Evolutionary conservation across 2,113 vertebrate species (phyloP).

Genomic region (Emydocephalus ijimae): DNA sequence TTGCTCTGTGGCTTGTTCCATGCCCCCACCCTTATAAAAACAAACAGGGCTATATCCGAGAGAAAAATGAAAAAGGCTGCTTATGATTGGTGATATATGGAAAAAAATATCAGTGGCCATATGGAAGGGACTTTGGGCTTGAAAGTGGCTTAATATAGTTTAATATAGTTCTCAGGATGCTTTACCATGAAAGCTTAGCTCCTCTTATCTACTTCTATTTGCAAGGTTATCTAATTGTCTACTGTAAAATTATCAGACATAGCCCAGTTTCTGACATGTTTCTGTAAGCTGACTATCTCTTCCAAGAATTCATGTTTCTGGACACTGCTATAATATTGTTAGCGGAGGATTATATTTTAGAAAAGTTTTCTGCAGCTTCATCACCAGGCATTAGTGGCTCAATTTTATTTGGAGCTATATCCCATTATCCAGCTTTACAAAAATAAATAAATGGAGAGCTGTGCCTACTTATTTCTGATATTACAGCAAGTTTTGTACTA

Average conservation of each 20-base stretch:
- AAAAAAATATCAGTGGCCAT: neutral
- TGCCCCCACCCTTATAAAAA: neutral
- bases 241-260: neutral
- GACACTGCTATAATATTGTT: neutral
- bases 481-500: neutral
- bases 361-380: neutral
- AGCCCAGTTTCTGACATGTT: neutral
- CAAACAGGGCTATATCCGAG: neutral
- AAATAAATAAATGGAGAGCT: neutral
- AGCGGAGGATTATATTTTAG: neutral
- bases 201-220: neutral
- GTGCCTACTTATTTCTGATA: fast-evolving
- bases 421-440: neutral
- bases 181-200: neutral
- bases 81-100: neutral
- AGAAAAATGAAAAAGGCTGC: neutral
- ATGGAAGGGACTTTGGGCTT: neutral
- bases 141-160: neutral
- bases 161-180: neutral
- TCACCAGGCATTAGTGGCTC: neutral
- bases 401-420: neutral
- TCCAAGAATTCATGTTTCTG: neutral
- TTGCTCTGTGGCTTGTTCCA: neutral
- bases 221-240: neutral
- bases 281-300: neutral